Evolutionary conservation across 2,113 vertebrate genomes (phyloP).

Genomic region (Sinosuthora webbiana): DNA sequence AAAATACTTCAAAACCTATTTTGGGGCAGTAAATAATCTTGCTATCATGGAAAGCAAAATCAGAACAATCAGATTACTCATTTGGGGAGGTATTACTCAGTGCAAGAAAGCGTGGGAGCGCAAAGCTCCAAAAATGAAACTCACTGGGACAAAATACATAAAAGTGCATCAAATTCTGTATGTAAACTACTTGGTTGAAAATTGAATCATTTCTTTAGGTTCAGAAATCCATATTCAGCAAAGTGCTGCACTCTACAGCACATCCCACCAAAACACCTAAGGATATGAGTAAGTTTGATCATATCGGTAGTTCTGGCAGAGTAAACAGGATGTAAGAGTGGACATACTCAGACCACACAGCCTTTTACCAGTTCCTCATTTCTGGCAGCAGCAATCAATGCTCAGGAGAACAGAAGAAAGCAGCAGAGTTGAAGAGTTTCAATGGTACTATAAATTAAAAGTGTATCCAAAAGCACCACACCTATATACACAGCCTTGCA

Average conservation of each 20-base stretch:
- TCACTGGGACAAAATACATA: not conserved
- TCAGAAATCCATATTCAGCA: not conserved
- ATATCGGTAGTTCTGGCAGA: not conserved
- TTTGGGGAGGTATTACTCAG: constrained; percentile 16
- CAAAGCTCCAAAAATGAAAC: constrained; percentile 17
- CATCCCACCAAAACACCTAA: not conserved
- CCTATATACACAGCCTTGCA: not conserved
- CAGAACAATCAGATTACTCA: constrained; percentile 49
- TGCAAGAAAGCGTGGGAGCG: constrained; percentile 36
- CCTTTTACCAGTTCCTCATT: not conserved
- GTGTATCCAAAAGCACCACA: not conserved
- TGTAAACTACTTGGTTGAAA: not conserved
- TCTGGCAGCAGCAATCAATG: not conserved
- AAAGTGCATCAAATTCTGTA: not conserved
- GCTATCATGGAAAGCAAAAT: constrained; percentile 4
- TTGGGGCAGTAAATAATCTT: constrained; percentile 21
- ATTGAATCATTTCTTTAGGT: not conserved
- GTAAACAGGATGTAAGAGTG: constrained; percentile 52
- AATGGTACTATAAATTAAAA: not conserved
- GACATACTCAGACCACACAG: not conserved
- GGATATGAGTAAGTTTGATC: not conserved
- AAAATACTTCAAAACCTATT: not conserved
- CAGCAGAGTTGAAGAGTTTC: not conserved
- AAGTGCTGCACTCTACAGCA: not conserved
- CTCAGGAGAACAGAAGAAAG: not conserved